Conservation (phyloP, 2,113 vertebrate genomes). For the Amazona guildingii region DNA sequence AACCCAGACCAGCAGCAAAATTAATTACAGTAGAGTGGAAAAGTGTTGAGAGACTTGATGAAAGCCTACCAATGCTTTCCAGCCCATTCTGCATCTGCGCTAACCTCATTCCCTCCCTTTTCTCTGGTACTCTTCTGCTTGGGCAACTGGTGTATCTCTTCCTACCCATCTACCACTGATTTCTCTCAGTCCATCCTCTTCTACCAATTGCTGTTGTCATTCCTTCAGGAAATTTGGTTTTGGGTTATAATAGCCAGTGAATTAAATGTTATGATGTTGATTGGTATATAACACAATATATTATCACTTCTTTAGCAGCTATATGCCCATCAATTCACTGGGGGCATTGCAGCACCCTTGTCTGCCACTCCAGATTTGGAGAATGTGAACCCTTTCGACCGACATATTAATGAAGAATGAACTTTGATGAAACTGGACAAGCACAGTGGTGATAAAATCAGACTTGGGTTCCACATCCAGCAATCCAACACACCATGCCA, state of each 20-base stretch:
- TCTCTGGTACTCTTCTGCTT: not conserved
- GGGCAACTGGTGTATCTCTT: not conserved
- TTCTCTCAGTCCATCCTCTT: not conserved
- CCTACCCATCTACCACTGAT: fast-evolving
- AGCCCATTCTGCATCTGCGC: not conserved
- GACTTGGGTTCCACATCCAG: not conserved
- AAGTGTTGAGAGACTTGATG: not conserved
- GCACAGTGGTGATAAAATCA: not conserved
- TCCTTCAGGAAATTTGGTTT: not conserved
- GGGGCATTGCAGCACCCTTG: not conserved
- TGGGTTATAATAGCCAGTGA: not conserved
- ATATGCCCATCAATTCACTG: not conserved
- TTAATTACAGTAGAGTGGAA: not conserved
- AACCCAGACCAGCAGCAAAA: not conserved
- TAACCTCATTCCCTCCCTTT: not conserved
- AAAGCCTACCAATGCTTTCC: not conserved
- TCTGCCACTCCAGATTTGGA: not conserved
- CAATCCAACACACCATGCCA: not conserved
- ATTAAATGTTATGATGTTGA: not conserved
- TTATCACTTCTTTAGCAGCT: not conserved
- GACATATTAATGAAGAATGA: not conserved
- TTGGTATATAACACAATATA: not conserved
- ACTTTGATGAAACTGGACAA: not conserved
- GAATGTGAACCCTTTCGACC: not conserved
- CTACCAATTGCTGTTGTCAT: not conserved